Base-by-base conservation (phyloP, 2,888 invertebrate species). In the Laspeyria flexula region DNA sequence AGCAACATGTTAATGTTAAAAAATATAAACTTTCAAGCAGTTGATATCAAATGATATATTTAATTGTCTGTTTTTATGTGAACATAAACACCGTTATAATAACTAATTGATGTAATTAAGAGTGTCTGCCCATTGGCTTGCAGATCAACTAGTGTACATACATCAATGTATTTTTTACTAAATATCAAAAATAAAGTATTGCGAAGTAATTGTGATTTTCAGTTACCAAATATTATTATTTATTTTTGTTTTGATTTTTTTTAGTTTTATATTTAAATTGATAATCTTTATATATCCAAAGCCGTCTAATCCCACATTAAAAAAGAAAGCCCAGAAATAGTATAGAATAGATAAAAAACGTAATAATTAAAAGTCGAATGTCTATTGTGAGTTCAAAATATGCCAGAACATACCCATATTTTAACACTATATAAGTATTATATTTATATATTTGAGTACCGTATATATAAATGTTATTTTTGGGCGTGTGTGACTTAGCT, bases 101-200 rank as follows among this genome's bases (percentile, higher is more conserved):
- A 44, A 67, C 72, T 61, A 51, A 51, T 52, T 43, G 51, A 68
- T 73, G 60, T 70, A 66, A 68, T 63, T 65, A 67, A 51, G 68
- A 79, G 79, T 53, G 47, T 78, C 77, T 81, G 79, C 81, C 75
- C 84, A 80, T 70, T 79, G 67, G 76, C 82, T 84, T 79, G 80
- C 83, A 79, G 77, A 71, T 67, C 71, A 47, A 65, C 75, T 77
- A 85, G 79, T 88, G 87, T 89, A 88, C 78, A 88, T 90, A 86
- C 80, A 84, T 88, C 80, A 80, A 81, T 88, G 86, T 89, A 89
- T 87, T 90, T 90, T 89, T 87, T 88, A 90, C 86, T 89, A 88
- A 88, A 89, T 87, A 85, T 79, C 68, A 75, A 82, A 84, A 90
- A 89, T 88, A 87, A 89, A 90, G 81, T 88, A 88, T 85, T 89